These are phyloP conservation scores for Hormiphora californensis DNA, from an alignment of 37 sponge, comb jelly and placozoan genomes.

Conservation along the genomic window DNA sequence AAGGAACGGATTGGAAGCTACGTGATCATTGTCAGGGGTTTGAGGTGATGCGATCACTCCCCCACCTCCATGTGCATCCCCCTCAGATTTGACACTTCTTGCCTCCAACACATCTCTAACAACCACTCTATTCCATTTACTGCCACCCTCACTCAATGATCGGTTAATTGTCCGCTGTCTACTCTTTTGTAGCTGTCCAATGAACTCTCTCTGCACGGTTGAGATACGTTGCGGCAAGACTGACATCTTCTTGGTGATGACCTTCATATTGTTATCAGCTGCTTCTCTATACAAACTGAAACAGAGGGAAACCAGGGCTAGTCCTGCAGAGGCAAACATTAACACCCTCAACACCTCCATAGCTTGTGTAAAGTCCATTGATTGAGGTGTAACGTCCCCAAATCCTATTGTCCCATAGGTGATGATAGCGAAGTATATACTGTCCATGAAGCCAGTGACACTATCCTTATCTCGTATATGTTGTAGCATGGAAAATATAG, in stretches of 20 bases:
- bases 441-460: neutral
- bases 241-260: slow-evolving; percentile 17
- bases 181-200: neutral
- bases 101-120: too few relatives aligned
- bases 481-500: neutral
- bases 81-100: too few relatives aligned
- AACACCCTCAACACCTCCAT: slow-evolving; percentile 3
- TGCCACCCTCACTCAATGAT: too few relatives aligned
- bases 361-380: slow-evolving; percentile 1
- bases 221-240: neutral
- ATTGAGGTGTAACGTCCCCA: slow-evolving; percentile 1
- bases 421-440: neutral
- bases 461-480: neutral
- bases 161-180: too few relatives aligned
- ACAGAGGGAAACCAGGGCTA: neutral
- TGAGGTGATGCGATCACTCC: too few relatives aligned
- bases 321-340: neutral
- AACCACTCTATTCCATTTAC: too few relatives aligned
- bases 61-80: too few relatives aligned
- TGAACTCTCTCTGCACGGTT: neutral
- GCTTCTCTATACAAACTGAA: neutral
- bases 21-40: too few relatives aligned
- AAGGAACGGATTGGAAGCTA: too few relatives aligned
- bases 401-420: neutral
- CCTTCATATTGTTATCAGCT: neutral